Base-by-base conservation (phyloP, 2,888 invertebrate genomes). In the Slavum lentiscoides region DNA sequence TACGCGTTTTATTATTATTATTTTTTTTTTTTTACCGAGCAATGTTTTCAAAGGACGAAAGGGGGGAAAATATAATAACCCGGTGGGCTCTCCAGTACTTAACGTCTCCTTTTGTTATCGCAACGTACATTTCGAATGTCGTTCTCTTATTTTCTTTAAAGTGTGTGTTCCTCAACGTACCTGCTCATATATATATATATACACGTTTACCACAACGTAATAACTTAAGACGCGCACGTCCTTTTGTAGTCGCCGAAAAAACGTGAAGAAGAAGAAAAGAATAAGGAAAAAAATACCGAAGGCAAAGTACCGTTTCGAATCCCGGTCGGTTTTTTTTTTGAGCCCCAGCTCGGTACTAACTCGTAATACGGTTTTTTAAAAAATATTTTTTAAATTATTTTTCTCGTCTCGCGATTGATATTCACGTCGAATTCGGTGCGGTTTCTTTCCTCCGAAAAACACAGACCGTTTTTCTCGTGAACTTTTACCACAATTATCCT, bases 31-130 rank as follows among this genome's bases (percentile, higher is more conserved):
- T 59, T 21, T 23, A 23, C 17, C 11, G 7, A 23, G 49, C 8
- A 19, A n/a, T 53, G 17, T 43, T 13, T 5, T 53, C n/a, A 23
- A 49, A 53, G 53, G n/a, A 49, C 15, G 4, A 30, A 30, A 4
- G 30, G 1, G 30, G 1, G 30, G 43, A 62, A 74, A 49, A 73
- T 55, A 69, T 55, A 7, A 69, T 1, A n/a, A 62, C 53, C 49
- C 53, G 30, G n/a, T 19, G 55, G 55, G 55, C 30, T 64, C 30
- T 64, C 53, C 21, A 70, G 77, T 70, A 69, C 77, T 69, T 70
- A 77, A 70, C 69, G 70, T 62, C 69, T 70, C 49, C 37, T 77
- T 77, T 77, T 77, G 69, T 77, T 77, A 70, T 70, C 70, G 17
- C 74, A 17, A 43, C 66, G 66, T 66, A 75, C 21, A 66, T 67